Evolutionary conservation across 2,113 vertebrate species (phyloP), one percentile per base, ranked within the genome.

Genomic region (Pica pica): DNA sequence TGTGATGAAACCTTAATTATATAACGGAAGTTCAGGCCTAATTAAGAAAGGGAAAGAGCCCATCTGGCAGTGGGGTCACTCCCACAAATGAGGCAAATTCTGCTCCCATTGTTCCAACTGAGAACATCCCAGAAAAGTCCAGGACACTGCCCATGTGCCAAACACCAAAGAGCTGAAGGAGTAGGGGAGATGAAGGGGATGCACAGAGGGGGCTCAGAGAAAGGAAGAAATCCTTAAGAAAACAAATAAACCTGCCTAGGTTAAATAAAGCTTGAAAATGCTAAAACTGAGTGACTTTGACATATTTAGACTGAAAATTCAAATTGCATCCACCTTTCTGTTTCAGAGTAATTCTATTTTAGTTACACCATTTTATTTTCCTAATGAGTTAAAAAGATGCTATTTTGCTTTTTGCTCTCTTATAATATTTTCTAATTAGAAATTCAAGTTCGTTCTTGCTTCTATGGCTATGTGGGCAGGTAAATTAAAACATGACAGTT

Each of bases 371-470:
- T 44, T 90, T 79, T 53, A 65, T 70, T 92, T 80, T 56, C 35
- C 11, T 61, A 39, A 57, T 42, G 22, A 89, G 83, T 89, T 89
- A 80, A 63, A 76, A 90, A 56, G 68, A 75, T 20, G 35, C 17
- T 81, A 2, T 55, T 96, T 91, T 61, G 42, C 28, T 78, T 89
- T 96, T 87, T 74, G 46, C 39, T 89, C 37, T 39, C 87, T 44
- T 91, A 26, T 22, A 56, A 39, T 83, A 87, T 92, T 93, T 91
- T 94, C 41, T n/a, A 41, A 77, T 87, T 75, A 93, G 60, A 87
- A 94, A 89, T 87, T 84, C 69, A 37, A 71, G 44, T n/a, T 82
- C n/a, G 42, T 46, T 77, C 77, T 59, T 92, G 65, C 57, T 81
- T 91, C 69, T 78, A 5, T 46, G 52, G 61, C 60, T 79, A 78